Base-by-base conservation (phyloP, 2,888 invertebrate species). In the Terebella lapidaria region DNA sequence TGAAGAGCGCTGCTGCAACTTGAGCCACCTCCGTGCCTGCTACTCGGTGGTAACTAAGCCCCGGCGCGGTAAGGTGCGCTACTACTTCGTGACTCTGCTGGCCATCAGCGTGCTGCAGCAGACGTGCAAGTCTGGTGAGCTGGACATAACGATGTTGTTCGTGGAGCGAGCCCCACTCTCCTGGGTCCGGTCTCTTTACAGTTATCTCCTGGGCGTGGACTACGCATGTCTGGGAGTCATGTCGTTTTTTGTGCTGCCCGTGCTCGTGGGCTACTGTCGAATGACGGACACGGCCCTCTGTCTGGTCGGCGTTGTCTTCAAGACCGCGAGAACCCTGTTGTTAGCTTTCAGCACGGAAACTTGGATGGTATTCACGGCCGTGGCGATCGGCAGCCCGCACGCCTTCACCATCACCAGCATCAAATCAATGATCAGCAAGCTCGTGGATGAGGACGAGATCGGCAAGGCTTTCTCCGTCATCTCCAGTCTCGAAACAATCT, bases 211-310 rank as follows among this genome's bases (percentile, higher is more conserved):
- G 54, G 76, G 78, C 2, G 64, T 74, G 3, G 79, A 79, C 65
- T 79, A 78, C 64, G 78, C 77, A 1, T 71, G 73, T 3, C 75
- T 79, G 72, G 79, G 78, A 0, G 28, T 77, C 3, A 71, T 71
- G 57, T 68, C 77, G 18, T 66, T 80, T 30, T 59, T 77, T 26
- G 56, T 79, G 0, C 71, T 79, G 3, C 80, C 80, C 0, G 57
- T 79, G 18, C 59, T 79, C 46, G 72, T 76, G 26, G 66, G 68
- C 28, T 60, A 69, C 29, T 59, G 74, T 20, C 67, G 68, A 46
- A 56, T 76, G 20, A 66, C 67, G 52, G 80, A 80, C 66, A 67
- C 70, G 20, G 60, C 67, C 10, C 73, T 80, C 1, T 66, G 77
- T 1, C 67, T 78, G 56, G 59, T 75, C 4, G 78, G 77, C 1